Conservation (phyloP, 2,113 vertebrate species). For the Muntiacus muntjak region DNA sequence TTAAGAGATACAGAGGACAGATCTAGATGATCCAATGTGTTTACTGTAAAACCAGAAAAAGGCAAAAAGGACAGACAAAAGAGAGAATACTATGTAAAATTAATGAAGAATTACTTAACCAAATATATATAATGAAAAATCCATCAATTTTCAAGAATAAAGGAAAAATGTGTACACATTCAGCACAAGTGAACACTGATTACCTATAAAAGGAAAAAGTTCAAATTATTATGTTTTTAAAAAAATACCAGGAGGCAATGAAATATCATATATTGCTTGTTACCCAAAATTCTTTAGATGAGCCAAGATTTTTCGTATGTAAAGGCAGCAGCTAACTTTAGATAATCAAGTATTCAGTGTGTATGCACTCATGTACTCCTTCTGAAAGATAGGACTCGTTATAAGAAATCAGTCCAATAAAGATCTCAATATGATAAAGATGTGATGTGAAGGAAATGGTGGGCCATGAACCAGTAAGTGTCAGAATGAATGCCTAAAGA, state of each 20-base stretch:
- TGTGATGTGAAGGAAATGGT: background rate
- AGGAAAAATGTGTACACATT: background rate
- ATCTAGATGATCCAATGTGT: background rate
- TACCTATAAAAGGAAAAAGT: background rate
- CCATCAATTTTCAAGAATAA: background rate
- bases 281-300: background rate
- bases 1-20: background rate
- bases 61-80: background rate
- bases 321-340: conserved; percentile 3
- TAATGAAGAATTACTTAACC: background rate
- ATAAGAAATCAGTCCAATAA: conserved; percentile 15
- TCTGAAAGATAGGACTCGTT: background rate
- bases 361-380: background rate
- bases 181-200: background rate
- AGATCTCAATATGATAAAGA: background rate
- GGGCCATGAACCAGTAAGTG: background rate
- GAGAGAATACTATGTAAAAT: background rate
- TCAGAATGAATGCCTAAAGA: conserved; percentile 2
- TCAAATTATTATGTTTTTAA: background rate
- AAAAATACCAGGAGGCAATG: background rate
- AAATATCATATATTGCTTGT: background rate
- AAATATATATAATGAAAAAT: background rate
- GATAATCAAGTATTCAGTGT: background rate
- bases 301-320: background rate
- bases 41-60: conserved; percentile 27